Conservation (phyloP, 2,113 vertebrate species). For the Uropsilus gracilis region DNA sequence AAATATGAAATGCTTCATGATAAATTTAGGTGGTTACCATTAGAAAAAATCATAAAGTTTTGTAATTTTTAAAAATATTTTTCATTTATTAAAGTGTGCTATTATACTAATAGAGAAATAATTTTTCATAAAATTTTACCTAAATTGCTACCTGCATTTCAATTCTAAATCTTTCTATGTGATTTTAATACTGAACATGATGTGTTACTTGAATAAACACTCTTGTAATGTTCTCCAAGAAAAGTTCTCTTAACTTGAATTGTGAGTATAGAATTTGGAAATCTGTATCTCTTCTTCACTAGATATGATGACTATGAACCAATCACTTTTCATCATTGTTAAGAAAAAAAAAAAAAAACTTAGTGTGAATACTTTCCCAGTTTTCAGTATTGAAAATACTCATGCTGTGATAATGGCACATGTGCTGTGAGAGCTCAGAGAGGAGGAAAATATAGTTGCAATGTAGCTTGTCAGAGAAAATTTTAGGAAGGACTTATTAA, state of each 20-base stretch:
- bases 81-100: not conserved
- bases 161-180: not conserved
- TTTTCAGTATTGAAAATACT: not conserved
- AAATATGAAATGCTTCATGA: constrained; percentile 26
- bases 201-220: not conserved
- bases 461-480: not conserved
- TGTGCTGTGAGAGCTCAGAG: not conserved
- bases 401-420: not conserved
- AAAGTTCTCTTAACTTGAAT: not conserved
- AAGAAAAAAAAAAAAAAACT: not conserved
- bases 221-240: not conserved
- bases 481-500: not conserved
- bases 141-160: not conserved
- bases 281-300: not conserved
- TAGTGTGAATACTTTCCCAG: not conserved
- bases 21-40: constrained; percentile 17
- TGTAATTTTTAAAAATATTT: constrained; percentile 47
- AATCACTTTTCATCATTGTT: not conserved
- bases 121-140: not conserved
- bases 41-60: constrained; percentile 33
- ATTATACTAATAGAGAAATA: not conserved
- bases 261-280: not conserved
- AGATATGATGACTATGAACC: not conserved
- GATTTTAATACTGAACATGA: not conserved
- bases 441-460: not conserved